These are phyloP conservation scores for Cerceris rybyensis DNA, from an alignment of 2,888 invertebrate genomes.

Conservation along the genomic window DNA sequence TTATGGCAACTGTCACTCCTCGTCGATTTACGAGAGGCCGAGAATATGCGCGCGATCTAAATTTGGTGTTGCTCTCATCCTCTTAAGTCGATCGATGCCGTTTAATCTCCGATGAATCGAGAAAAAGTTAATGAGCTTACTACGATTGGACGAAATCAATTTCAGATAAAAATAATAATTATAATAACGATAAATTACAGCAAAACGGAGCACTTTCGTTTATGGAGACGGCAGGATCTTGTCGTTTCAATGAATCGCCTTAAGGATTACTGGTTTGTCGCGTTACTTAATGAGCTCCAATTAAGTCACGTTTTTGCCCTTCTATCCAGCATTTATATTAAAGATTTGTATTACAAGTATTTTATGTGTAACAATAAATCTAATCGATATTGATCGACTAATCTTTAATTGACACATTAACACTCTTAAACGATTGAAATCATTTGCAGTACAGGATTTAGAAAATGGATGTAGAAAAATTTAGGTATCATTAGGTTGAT, in stretches of 20 bases:
- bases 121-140: conserved; percentile 41
- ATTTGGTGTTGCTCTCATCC: conserved; percentile 43
- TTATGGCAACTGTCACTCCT: conserved; percentile 55
- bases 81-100: conserved; percentile 11
- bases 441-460: no score
- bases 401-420: no score
- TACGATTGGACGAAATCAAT: conserved; percentile 38
- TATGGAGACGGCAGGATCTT: background rate
- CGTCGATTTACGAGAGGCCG: conserved; percentile 55
- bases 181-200: conserved; percentile 1
- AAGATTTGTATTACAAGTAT: no score
- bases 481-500: no score
- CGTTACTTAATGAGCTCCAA: no score
- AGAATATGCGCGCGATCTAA: conserved; percentile 47
- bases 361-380: no score
- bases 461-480: no score
- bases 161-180: conserved; percentile 43
- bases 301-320: no score
- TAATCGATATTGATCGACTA: no score
- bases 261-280: background rate
- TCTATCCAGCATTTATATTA: no score
- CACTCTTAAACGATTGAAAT: no score
- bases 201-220: background rate
- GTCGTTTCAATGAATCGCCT: background rate
- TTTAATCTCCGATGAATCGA: background rate